These are phyloP conservation scores for Mohoua ochrocephala DNA, from an alignment of 2,113 vertebrate genomes.

Conservation along the genomic window DNA sequence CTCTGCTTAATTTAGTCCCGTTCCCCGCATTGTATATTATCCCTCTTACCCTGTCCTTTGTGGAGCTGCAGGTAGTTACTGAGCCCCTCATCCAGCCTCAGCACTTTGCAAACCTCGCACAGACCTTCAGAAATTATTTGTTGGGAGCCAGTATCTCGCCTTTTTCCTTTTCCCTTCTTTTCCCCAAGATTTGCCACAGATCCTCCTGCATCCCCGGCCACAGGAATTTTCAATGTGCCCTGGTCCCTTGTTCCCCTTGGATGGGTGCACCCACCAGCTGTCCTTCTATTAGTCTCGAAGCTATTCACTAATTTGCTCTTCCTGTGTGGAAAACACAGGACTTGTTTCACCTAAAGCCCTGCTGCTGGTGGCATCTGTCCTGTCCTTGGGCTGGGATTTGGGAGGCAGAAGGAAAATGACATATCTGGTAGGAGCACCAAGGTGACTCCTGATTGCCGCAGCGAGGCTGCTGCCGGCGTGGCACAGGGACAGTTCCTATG, in stretches of 20 bases:
- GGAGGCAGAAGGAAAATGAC: neutral
- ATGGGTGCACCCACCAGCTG: neutral
- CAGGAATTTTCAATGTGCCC: neutral
- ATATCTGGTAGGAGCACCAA: neutral
- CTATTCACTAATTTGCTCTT: neutral
- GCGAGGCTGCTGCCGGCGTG: accelerated
- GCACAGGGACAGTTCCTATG: neutral
- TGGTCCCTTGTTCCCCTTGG: neutral
- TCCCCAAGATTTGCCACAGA: neutral
- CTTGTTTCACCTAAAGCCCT: neutral
- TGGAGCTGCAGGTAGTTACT: neutral
- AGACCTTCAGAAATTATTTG: neutral
- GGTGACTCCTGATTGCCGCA: neutral
- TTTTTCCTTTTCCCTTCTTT: neutral
- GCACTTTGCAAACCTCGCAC: neutral
- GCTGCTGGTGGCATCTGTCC: neutral
- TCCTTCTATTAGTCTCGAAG: neutral
- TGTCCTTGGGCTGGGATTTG: neutral
- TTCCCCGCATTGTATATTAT: neutral
- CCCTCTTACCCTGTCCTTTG: neutral
- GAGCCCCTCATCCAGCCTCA: neutral
- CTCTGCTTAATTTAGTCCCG: neutral
- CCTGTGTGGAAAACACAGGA: neutral
- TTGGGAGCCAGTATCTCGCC: accelerated
- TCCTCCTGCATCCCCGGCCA: neutral